Evolutionary conservation across 2,888 invertebrate species (phyloP), one percentile per base, ranked within the genome.

Genomic region (Sylvicola fuscatus): DNA sequence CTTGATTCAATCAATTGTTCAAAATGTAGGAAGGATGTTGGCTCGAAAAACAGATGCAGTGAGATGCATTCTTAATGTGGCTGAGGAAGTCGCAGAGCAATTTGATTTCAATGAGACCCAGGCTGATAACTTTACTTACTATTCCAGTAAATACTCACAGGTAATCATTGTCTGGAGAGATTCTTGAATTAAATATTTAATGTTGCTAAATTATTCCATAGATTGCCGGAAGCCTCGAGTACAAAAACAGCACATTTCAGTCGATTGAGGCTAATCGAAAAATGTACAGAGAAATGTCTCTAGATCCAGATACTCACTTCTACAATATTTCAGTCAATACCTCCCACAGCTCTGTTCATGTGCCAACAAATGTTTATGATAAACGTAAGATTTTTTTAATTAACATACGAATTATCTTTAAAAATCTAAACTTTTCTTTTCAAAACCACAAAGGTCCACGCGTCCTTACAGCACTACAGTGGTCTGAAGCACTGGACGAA

Each of bases 361-460:
- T 93, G 16, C 93, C 95, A 3, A 86, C 89, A 21, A 92, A 92
- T 62, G 80, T 95, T 38, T 92, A 72, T 61, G 89, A 87, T 54
- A 65, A 68, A 64, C 70, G 83, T 78, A 60, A 58, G 53, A n/a
- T n/a, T n/a, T n/a, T n/a, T 13, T 12, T 13, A 14, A 28, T 29
- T 35, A 27, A 10, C 34, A 35, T 12, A 13, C 34, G 14, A 12
- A 14, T 27, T 16, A 15, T 39, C 13, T 27, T 34, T 27, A 29
- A 15, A 27, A 31, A 6, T 12, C 15, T 27, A 33, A 33, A 12
- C 8, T 33, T 14, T 35, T 33, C n/a, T 38, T 35, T 35, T 45
- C n/a, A n/a, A n/a, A n/a, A n/a, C n/a, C n/a, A n/a, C n/a, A n/a
- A 16, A 65, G 68, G 64, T 41, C 54, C 60, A 0, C 61, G 66